Evolutionary conservation across 1,140 invertebrate genomes (phyloP), one percentile per base, ranked within the genome.

Genomic region (Manduca sexta): DNA sequence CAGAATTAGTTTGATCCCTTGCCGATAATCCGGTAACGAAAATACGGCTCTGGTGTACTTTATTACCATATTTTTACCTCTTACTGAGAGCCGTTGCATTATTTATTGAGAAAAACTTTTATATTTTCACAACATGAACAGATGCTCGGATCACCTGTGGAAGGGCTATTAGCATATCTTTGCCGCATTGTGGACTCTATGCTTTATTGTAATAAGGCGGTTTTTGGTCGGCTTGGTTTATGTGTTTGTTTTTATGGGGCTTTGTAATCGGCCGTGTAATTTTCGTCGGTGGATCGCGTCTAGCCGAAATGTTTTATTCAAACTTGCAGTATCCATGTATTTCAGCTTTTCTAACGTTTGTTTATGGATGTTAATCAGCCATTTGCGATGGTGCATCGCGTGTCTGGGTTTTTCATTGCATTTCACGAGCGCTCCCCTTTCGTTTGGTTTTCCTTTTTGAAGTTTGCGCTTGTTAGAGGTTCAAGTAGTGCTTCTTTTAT

Each of bases 71-170:
- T 50, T 52, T 56, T 55, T 49, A 56, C 34, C 49, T 50, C 45
- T 43, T 17, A 44, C 13, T 12, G 31, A 40, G 48, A 53, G 55
- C 42, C 60, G 56, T 63, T 76, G 69, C 70, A 76, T 76, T 76
- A 76, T 76, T 76, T 76, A 76, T 76, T 76, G 73, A 61, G 59
- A 58, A 56, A 69, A 73, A 70, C 61, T 75, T 73, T 26, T 69
- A 65, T 67, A 72, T 74, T 66, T 64, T 57, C 56, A 60, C 58
- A 60, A 67, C 52, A 64, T 61, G 59, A 60, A 51, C 68, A 69
- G 63, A 64, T 63, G 65, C 48, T 60, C 52, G 45, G 52, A 55
- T 69, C 67, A 70, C 65, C 65, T 64, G 62, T 58, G 56, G 56
- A 66, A 59, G 31, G 49, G 55, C 52, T 58, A 58, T 58, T 60